Percentiles rank a stretch among this genome's conserved stretches.
These are phyloP conservation scores for Pollimyrus isidori DNA, from an alignment of 2,113 vertebrate genomes.

Conservation along the genomic window DNA sequence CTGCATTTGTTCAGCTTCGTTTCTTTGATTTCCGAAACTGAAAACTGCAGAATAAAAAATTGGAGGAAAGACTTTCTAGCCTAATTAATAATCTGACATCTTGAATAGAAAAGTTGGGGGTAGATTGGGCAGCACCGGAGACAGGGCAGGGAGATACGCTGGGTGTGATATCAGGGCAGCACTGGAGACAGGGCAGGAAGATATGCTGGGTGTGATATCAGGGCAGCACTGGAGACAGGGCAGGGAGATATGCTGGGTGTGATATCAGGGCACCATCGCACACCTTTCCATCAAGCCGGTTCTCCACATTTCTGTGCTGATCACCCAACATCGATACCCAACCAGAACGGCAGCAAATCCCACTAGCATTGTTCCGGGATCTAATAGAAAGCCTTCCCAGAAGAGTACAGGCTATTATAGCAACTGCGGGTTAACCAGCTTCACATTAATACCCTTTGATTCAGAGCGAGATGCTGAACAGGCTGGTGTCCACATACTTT, in stretches of 20 bases:
- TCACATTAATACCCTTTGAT: no score
- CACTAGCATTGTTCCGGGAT: not conserved
- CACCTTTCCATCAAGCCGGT: not conserved
- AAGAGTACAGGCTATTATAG: no score
- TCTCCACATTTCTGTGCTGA: not conserved
- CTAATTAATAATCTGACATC: not conserved
- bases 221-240: not conserved
- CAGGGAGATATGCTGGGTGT: not conserved
- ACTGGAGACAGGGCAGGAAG: not conserved
- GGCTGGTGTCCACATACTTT: no score
- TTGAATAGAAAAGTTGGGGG: not conserved
- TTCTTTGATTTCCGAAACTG: not conserved
- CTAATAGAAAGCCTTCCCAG: no score
- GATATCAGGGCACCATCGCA: not conserved
- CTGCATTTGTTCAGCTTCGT: not conserved
- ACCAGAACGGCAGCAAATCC: not conserved
- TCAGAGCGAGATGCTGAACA: no score
- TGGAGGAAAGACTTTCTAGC: not conserved
- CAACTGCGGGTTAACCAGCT: no score
- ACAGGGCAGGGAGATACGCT: no score
- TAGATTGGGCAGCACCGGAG: not conserved
- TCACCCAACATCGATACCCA: not conserved
- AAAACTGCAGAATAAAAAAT: not conserved
- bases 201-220: not conserved
- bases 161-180: no score